Evolutionary conservation across 2,888 invertebrate genomes (phyloP), one percentile per base, ranked within the genome.

Genomic region (Scrobipalpa atriplicella): DNA sequence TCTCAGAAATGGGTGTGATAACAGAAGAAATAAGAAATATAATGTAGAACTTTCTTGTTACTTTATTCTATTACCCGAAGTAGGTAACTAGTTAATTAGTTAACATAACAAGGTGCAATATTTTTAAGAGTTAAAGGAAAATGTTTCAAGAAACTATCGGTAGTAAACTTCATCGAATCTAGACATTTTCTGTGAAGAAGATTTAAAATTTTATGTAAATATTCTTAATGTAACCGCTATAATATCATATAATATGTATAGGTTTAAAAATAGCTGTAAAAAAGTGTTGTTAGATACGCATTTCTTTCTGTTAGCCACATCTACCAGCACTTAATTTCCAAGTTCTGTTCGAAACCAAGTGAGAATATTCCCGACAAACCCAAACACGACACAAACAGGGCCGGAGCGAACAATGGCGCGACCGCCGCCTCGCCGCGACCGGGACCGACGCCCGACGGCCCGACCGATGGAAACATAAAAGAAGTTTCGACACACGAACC

Each of bases 391-490:
- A 63, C 63, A 63, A 63, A 63, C 63, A 63, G 63, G 47, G 21
- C 21, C n/a, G 51, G 19, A 69, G 69, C 76, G 73, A 74, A 79
- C 77, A 82, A 84, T 82, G 83, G 83, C 78, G 74, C 43, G 13
- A 43, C 13, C 43, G 43, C 1, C 13, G 43, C 43, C 1, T 13
- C 13, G 43, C 3, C 13, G 11, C 43, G 78, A 76, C 74, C 71
- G 78, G 70, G 19, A 19, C 19, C 52, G 52, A 2, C 54, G 13
- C 65, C 75, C 77, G 73, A 80, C 78, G 75, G 76, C 76, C 79
- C 79, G 78, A 76, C 75, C 74, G 74, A 79, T 76, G 77, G 72
- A 78, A 81, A 83, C 81, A 83, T 80, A 81, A 83, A 82, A 81
- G 79, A 75, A 81, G 77, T 81, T 78, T 78, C 79, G 76, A 71